A percentile compares a stretch with the other conserved stretches of the same genome.
Evolutionary conservation across 2,888 invertebrate genomes (phyloP).

Genomic region (Dione juno): DNA sequence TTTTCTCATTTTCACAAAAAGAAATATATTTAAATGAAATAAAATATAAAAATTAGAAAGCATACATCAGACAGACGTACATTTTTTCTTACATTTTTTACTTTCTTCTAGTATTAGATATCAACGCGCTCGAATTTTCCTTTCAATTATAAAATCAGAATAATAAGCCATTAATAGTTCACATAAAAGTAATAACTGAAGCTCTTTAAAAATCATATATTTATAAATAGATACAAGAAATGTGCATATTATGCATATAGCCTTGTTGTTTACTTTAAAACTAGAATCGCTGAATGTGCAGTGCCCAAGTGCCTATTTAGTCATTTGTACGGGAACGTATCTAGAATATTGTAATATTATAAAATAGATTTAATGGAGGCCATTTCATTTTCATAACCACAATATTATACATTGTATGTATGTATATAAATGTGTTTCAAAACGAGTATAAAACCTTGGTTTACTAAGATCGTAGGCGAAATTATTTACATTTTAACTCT

Average conservation of each 20-base stretch:
- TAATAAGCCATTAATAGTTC: neutral
- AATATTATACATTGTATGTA: neutral
- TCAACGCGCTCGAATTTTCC: conserved; percentile 41
- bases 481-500: conserved; percentile 1
- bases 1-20: conserved; percentile 4
- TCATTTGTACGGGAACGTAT: conserved; percentile 9
- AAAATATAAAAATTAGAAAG: neutral
- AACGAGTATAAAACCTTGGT: neutral
- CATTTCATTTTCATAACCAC: conserved; percentile 6
- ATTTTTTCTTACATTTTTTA: neutral
- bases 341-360: conserved; percentile 16
- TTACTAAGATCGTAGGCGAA: neutral
- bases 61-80: too few species aligned
- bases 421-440: neutral
- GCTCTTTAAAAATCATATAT: neutral
- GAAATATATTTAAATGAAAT: neutral
- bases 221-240: conserved; percentile 2
- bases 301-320: conserved; percentile 8
- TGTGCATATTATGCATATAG: conserved; percentile 2
- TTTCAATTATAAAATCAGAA: neutral
- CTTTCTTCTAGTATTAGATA: conserved; percentile 34
- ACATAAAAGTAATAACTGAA: neutral
- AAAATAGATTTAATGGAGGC: neutral
- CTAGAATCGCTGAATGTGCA: conserved; percentile 19
- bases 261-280: conserved; percentile 23